Evolutionary conservation across 1,140 invertebrate species (phyloP), one percentile per base, ranked within the genome.

Genomic region (Stenopsyche tienmushanensis): DNA sequence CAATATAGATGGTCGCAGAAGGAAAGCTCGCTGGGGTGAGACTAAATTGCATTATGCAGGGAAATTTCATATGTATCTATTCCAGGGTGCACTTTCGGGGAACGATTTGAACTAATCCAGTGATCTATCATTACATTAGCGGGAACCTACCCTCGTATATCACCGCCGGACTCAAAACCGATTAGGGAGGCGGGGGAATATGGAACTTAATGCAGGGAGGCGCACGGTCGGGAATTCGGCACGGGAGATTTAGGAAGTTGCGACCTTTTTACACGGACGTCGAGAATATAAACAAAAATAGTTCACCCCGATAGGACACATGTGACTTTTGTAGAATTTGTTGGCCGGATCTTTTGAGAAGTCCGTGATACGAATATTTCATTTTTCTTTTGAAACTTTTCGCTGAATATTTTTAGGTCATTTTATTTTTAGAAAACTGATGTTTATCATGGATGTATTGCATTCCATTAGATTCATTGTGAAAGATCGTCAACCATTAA

Each of bases 51-150:
- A 70, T 70, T 70, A 70, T 70, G 69, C 65, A 70, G 69, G 64
- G 69, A 70, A 70, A 70, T 70, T 70, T 70, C 65, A 66, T 70
- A 70, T 70, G 69, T 70, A 70, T 70, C 69, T 67, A 67, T 70
- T 60, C 65, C 65, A 47, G 47, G 53, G 64, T 70, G 69, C 69
- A 70, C 69, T 70, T 67, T 70, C 55, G 54, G 64, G 65, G 69
- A 70, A 67, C 69, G 69, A 70, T 70, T 70, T 70, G 62, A 70
- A 70, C 69, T 70, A 70, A 70, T 70, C 69, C 69, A 62, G 65
- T 67, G 62, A 70, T 70, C 69, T 65, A 70, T 70, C 69, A 70
- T 70, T 70, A 70, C 65, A 70, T 70, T 70, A 70, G 69, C 65
- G 69, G 59, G 63, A 57, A 59, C 24, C 45, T 58, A 65, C 69